Conservation (phyloP, 2,797 vertebrate genomes). For the Meda fulgida region DNA sequence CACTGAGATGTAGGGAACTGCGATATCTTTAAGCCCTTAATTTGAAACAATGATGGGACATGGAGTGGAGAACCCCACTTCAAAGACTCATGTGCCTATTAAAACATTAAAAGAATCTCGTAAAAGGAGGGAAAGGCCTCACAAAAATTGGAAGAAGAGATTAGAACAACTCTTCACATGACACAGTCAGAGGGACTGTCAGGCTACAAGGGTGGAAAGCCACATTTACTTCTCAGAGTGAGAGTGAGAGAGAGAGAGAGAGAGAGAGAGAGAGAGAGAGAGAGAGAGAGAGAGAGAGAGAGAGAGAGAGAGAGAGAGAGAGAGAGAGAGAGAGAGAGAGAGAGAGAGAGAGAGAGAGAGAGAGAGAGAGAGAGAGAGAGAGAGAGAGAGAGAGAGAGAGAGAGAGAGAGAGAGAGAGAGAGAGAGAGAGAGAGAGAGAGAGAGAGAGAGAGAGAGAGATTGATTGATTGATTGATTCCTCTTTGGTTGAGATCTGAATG, state of each 20-base stretch:
- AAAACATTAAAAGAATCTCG: conserved; percentile 42
- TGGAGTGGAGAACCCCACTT: conserved; percentile 41
- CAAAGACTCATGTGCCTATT: conserved; percentile 44
- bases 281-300: conserved; percentile 1
- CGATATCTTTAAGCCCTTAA: conserved; percentile 50
- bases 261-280: not conserved
- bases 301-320: conserved; percentile 1
- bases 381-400: conserved; percentile 16
- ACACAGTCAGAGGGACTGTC: conserved; percentile 30
- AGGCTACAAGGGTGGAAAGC: not conserved
- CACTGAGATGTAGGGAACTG: conserved; percentile 43
- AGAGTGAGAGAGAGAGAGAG: not conserved
- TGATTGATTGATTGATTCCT: too few relatives aligned
- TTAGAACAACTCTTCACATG: conserved; percentile 37
- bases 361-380: not conserved
- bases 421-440: not conserved
- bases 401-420: not conserved
- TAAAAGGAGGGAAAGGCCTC: conserved; percentile 19
- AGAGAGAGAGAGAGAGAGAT: not conserved
- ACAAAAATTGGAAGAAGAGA: conserved; percentile 20
- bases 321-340: not conserved
- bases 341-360: not conserved
- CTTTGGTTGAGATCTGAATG: conserved; percentile 20
- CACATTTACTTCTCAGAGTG: not conserved
- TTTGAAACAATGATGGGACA: conserved; percentile 59